Conservation (phyloP, 2,113 vertebrate genomes). For the Tenrec ecaudatus region DNA sequence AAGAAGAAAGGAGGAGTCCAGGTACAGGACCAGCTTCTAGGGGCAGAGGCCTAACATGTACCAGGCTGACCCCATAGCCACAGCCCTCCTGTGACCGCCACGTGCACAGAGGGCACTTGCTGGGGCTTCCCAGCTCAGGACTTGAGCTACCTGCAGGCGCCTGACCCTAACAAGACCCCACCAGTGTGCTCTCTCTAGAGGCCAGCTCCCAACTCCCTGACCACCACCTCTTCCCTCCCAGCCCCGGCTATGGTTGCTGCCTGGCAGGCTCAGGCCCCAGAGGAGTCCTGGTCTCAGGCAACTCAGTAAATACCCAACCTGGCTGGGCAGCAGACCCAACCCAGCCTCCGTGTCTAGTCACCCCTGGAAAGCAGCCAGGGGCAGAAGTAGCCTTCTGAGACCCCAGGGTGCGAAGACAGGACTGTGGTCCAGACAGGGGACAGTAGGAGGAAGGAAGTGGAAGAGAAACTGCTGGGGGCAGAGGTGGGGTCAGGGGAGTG, state of each 20-base stretch:
- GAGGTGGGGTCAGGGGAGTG: neutral
- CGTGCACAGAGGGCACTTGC: neutral
- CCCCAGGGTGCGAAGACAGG: neutral
- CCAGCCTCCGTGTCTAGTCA: neutral
- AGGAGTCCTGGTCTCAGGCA: neutral
- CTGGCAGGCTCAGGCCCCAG: neutral
- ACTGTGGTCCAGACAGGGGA: neutral
- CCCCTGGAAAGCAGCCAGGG: slow-evolving; percentile 8
- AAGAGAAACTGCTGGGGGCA: neutral
- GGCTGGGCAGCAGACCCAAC: neutral
- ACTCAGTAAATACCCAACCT: neutral
- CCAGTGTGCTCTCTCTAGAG: neutral
- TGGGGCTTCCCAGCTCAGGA: neutral
- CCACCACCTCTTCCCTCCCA: neutral
- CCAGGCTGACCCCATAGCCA: neutral
- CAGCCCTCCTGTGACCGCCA: neutral
- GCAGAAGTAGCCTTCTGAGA: slow-evolving; percentile 20
- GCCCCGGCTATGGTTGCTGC: neutral
- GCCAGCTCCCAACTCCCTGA: neutral
- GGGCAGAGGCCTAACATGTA: no score
- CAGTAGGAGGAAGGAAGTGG: neutral
- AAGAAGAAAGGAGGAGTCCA: no score
- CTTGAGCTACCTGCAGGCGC: neutral
- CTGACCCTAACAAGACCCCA: neutral
- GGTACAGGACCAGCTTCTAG: no score